Evolutionary conservation across 2,888 invertebrate species (phyloP), one percentile per base, ranked within the genome.

Genomic region (Nomada ruficornis): DNA sequence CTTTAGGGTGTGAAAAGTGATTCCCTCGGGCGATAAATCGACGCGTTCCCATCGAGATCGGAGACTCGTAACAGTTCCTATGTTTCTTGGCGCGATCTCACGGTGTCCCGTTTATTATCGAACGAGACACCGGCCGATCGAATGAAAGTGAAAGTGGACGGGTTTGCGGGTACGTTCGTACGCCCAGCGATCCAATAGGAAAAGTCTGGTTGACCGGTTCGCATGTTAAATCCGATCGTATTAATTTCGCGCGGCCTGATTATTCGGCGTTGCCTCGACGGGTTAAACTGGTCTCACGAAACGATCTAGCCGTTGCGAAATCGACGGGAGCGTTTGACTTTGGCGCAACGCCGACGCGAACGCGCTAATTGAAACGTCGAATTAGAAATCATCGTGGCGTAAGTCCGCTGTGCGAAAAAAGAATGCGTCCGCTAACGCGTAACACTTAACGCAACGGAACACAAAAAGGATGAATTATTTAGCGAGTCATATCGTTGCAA

Each of bases 131-230:
- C 72, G 60, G 50, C 23, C n/a, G 47, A 59, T 36, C 15, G 15
- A 54, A 73, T 52, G 77, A 85, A 83, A 85, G 80, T 77, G 83
- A 85, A 85, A 85, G 86, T 77, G 50, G 64, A 62, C 50, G 59
- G 29, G 63, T 59, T 65, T 63, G 52, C 55, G 59, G 68, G 42
- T 59, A 52, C 62, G 69, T 20, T 20, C 60, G 67, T 60, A 65
- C 67, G 70, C 60, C 26, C 26, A 23, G n/a, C 64, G 55, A 68
- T 59, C 60, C 5, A 54, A 72, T 54, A 63, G 62, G 73, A 55
- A 85, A 85, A 69, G 50, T n/a, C 47, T 57, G 44, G 57, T 18
- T 73, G 36, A 29, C 18, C 59, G 52, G 26, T n/a, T 74, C 69
- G 69, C 59, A 1, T 52, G 69, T 69, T 60, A 50, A 69, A 67